Evolutionary conservation across 2,888 invertebrate genomes (phyloP).

Genomic region (Ischnura elegans): DNA sequence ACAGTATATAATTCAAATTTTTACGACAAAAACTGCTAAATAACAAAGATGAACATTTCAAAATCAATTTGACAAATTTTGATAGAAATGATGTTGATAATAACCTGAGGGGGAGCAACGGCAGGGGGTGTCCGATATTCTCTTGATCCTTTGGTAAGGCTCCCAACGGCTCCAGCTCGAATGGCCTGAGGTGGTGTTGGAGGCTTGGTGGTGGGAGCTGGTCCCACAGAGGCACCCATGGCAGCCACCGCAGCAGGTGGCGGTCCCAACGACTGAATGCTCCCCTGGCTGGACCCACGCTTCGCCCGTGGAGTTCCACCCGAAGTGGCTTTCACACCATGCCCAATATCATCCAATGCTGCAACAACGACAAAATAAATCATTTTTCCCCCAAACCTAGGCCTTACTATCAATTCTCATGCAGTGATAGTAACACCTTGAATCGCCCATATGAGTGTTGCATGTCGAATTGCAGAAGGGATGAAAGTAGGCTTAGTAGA

Average conservation of each 20-base stretch:
- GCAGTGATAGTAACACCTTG: no score
- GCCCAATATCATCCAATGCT: constrained; percentile 97
- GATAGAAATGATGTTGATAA: not conserved
- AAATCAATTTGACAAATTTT: not conserved
- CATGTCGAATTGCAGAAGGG: no score
- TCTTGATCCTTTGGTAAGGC: constrained; percentile 81
- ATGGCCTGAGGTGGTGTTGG: constrained; percentile 95
- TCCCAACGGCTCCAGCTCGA: constrained; percentile 79
- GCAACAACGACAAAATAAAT: constrained; percentile 70
- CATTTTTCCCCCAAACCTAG: no score
- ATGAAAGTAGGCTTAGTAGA: no score
- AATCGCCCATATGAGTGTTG: no score
- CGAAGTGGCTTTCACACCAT: constrained; percentile 85
- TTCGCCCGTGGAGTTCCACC: constrained; percentile 87
- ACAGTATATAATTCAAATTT: no score
- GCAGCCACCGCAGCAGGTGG: constrained; percentile 76
- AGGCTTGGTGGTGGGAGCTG: constrained; percentile 96
- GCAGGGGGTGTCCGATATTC: constrained; percentile 98
- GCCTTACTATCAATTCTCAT: no score
- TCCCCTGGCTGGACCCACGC: constrained; percentile 85
- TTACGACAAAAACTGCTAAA: not conserved
- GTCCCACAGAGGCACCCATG: constrained; percentile 82
- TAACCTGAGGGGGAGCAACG: constrained; percentile 95
- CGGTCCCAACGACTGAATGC: constrained; percentile 78
- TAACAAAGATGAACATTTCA: not conserved